Percentiles rank a stretch among this genome's conserved stretches.
Conservation (phyloP, 1,140 invertebrate species). For the Tigriopus japonicus region DNA sequence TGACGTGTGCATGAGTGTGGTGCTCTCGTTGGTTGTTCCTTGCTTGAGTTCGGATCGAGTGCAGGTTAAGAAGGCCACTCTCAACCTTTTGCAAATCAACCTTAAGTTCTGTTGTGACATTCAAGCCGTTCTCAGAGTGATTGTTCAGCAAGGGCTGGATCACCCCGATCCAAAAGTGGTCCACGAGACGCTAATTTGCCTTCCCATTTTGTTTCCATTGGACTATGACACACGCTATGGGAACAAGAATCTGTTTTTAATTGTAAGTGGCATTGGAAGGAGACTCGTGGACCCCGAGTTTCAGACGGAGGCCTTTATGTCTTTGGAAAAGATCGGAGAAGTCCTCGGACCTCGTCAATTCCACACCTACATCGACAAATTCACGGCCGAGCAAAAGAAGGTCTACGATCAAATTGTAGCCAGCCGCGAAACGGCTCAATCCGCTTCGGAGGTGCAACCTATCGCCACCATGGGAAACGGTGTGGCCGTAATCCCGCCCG, state of each 20-base stretch:
- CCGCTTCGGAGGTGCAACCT: neutral
- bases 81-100: neutral
- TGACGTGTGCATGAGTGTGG: slow-evolving; percentile 5
- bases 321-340: neutral
- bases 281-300: neutral
- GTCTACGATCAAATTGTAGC: neutral
- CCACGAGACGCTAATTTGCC: slow-evolving; percentile 1
- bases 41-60: neutral
- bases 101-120: neutral
- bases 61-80: neutral
- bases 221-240: neutral
- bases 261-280: slow-evolving; percentile 3
- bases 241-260: slow-evolving; percentile 2
- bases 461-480: neutral
- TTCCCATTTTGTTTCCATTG: slow-evolving; percentile 3
- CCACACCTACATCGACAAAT: neutral
- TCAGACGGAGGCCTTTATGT: neutral
- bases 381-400: neutral
- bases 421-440: neutral
- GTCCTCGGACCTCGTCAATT: neutral
- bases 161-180: neutral
- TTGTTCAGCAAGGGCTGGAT: slow-evolving; percentile 5
- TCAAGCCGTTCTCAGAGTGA: neutral
- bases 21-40: neutral
- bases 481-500: neutral